phyloP scores from a whole-genome alignment of 2,797 vertebrate species.

The Heteromormyrus szaboi region DNA sequence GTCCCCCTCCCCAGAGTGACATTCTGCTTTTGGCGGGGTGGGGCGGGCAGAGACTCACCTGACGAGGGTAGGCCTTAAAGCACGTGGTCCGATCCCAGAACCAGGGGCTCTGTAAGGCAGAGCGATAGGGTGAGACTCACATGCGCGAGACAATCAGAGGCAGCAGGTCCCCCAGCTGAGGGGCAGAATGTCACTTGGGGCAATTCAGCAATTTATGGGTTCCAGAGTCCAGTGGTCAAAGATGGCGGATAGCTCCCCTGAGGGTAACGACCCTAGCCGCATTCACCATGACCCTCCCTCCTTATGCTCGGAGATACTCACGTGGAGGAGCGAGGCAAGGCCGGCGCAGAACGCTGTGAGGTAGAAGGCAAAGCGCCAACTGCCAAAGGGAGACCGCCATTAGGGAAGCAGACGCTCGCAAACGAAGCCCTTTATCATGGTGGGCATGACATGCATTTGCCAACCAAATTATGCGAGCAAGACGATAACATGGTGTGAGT shows the following conservation, averaged over 20 bases:
- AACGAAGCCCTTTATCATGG: background rate
- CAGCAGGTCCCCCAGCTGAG: background rate
- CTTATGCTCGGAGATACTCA: conserved; percentile 55
- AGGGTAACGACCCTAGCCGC: background rate
- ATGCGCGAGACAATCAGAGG: background rate
- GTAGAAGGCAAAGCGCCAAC: conserved; percentile 87
- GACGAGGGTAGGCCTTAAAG: conserved; percentile 79
- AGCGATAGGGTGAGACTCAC: background rate
- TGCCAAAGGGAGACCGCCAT: conserved; percentile 43
- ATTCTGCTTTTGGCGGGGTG: background rate
- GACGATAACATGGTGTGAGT: background rate
- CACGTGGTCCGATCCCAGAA: conserved; percentile 77
- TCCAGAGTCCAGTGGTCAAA: background rate
- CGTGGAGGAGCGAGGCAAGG: conserved; percentile 66
- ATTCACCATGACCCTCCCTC: background rate
- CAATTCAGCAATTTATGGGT: background rate
- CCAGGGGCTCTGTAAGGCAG: conserved; percentile 75
- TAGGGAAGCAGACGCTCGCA: background rate
- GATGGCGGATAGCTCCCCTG: background rate
- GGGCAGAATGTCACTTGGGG: background rate
- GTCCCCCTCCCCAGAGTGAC: background rate
- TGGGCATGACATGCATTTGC: background rate
- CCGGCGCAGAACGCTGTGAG: conserved; percentile 67
- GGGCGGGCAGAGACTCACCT: conserved; percentile 59
- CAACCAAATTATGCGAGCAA: background rate